Evolutionary conservation across 2,113 vertebrate species (phyloP), one percentile per base, ranked within the genome.

Genomic region (Plecturocebus donacophilus): DNA sequence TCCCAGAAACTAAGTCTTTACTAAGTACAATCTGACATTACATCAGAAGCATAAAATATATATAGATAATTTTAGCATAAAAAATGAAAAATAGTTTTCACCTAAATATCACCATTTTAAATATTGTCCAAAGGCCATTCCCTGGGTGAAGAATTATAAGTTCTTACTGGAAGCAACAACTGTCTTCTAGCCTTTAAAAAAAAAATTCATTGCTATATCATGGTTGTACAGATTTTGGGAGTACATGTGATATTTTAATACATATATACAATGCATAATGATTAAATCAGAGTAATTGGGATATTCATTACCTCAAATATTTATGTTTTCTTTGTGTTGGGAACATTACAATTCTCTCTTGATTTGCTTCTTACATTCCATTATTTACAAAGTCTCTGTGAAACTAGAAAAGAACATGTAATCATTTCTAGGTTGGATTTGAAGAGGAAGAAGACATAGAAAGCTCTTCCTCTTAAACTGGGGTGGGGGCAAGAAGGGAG

Each of bases 11-110:
- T 61, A 66, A 45, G 40, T 87, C 61, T 94, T 97, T 79, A 82
- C 80, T 79, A 76, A 91, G 73, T 47, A 66, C 30, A 79, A 90
- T 73, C 52, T 93, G n/a, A 96, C 81, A 64, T 84, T 66, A 77
- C 49, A 14, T 75, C 52, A 23, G 12, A 92, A 73, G 35, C 49
- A 75, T 17, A 56, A 20, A 47, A 14, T 25, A 12, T 38, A 25
- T 42, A 56, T 32, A 66, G 76, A 32, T 70, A 17, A 84, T 47
- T 79, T 92, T 88, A 87, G 87, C 70, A 56, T 47, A 75, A 79
- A 89, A 90, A 94, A 77, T 20, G n/a, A 96, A 90, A 97, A 90
- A 52, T 32, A 47, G 23, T 71, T 94, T 92, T 89, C 32, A 54
- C n/a, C 27, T 64, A 54, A 75, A 70, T 64, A 47, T 82, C 9